phyloP scores from a whole-genome alignment of 2,797 vertebrate genomes.

The Prunella strophiata region DNA sequence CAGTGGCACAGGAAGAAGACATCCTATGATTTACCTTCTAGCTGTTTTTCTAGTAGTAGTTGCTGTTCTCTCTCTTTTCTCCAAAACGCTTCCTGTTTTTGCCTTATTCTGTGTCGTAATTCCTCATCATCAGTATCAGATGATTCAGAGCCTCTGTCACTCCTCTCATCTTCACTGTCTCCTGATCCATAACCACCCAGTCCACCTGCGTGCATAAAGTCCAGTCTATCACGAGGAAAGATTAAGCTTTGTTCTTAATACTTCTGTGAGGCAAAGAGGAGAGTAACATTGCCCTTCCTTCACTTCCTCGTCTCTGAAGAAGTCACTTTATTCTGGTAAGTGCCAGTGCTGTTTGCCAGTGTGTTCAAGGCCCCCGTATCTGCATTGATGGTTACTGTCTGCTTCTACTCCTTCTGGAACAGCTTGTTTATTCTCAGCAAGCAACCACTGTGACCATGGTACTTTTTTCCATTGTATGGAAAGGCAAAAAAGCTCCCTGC shows the following conservation, averaged over 20 bases:
- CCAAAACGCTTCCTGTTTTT: constrained; percentile 98
- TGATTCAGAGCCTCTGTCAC: constrained; percentile 91
- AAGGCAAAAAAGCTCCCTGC: constrained; percentile 60
- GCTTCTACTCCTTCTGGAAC: constrained; percentile 69
- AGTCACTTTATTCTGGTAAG: constrained; percentile 73
- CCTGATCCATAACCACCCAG: constrained; percentile 98
- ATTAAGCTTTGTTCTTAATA: constrained; percentile 72
- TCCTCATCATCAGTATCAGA: constrained; percentile 99
- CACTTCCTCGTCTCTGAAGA: constrained; percentile 76
- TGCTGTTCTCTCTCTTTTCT: constrained; percentile 94
- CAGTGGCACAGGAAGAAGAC: background rate
- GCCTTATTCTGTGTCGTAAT: constrained; percentile 92
- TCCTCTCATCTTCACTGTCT: constrained; percentile 93
- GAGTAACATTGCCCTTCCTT: constrained; percentile 73
- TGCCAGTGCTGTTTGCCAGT: constrained; percentile 59
- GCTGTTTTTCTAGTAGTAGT: constrained; percentile 89
- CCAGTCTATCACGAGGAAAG: constrained; percentile 84
- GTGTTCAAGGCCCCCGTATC: constrained; percentile 63
- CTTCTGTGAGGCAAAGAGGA: constrained; percentile 76
- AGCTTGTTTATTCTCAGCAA: constrained; percentile 64
- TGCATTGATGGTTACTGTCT: constrained; percentile 62
- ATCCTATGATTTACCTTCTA: constrained; percentile 80
- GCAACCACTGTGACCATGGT: constrained; percentile 44
- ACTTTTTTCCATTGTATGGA: constrained; percentile 53
- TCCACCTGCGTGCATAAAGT: constrained; percentile 94